Evolutionary conservation across 2,888 invertebrate genomes (phyloP).

Genomic region (Drosophila villosipedis): DNA sequence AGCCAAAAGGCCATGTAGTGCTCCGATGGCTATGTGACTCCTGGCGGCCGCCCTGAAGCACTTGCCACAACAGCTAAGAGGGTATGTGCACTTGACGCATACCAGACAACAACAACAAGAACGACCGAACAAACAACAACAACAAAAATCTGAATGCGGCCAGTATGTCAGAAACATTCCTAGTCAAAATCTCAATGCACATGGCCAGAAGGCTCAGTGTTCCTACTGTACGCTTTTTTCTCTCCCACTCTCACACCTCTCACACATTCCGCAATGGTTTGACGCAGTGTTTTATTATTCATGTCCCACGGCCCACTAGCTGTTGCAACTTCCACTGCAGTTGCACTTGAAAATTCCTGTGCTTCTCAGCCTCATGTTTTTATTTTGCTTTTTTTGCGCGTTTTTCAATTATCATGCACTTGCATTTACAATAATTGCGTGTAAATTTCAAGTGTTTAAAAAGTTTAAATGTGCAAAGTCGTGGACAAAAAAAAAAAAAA

Average conservation of each 20-base stretch:
- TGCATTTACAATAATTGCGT: conserved; percentile 68
- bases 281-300: conserved; percentile 59
- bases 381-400: conserved; percentile 2
- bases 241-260: background rate
- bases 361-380: background rate
- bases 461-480: conserved; percentile 27
- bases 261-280: conserved; percentile 35
- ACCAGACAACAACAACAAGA: conserved; percentile 22
- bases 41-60: conserved; percentile 19
- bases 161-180: conserved; percentile 61
- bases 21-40: conserved; percentile 7
- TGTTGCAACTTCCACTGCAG: conserved; percentile 32
- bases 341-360: conserved; percentile 20
- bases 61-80: conserved; percentile 10
- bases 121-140: conserved; percentile 5
- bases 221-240: background rate
- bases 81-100: conserved; percentile 38
- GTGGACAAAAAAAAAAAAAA: conserved; percentile 22
- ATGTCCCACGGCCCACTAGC: conserved; percentile 27
- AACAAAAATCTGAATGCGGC: conserved; percentile 33
- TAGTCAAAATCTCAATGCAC: conserved; percentile 34
- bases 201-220: conserved; percentile 23
- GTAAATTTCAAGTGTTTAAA: conserved; percentile 58
- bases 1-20: conserved; percentile 34
- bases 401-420: conserved; percentile 33